phyloP scores from a whole-genome alignment of 1,140 invertebrate species.

The Dryas iulia region DNA sequence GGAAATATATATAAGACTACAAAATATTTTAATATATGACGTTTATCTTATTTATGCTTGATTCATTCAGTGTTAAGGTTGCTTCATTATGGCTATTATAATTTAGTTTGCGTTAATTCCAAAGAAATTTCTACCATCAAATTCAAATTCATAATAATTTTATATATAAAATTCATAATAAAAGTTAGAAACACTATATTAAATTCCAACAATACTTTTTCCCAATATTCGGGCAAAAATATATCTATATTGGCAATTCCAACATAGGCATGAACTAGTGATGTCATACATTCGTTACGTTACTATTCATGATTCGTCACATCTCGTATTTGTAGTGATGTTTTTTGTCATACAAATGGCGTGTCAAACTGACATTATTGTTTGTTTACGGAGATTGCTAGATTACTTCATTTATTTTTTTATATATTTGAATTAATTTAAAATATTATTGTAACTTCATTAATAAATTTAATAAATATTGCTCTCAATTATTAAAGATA shows the following conservation, averaged over 20 bases:
- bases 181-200: too few species aligned
- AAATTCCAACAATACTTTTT: neutral
- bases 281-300: constrained; percentile 37
- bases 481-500: too few species aligned
- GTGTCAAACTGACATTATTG: constrained; percentile 9
- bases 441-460: neutral
- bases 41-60: too few species aligned
- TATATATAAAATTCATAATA: too few species aligned
- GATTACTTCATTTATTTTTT: neutral
- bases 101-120: too few species aligned
- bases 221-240: neutral
- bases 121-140: too few species aligned
- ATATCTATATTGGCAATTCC: neutral
- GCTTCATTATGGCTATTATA: too few species aligned
- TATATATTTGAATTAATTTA: neutral
- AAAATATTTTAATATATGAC: too few species aligned
- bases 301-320: constrained; percentile 23
- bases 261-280: constrained; percentile 51
- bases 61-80: too few species aligned
- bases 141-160: neutral
- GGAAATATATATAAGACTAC: too few species aligned
- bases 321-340: constrained; percentile 25
- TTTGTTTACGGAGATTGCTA: constrained; percentile 5
- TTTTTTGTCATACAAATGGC: neutral
- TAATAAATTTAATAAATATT: neutral